Base-by-base conservation (phyloP, 35 echinoderm and acorn worm genomes). In the Chiridota heheva region DNA sequence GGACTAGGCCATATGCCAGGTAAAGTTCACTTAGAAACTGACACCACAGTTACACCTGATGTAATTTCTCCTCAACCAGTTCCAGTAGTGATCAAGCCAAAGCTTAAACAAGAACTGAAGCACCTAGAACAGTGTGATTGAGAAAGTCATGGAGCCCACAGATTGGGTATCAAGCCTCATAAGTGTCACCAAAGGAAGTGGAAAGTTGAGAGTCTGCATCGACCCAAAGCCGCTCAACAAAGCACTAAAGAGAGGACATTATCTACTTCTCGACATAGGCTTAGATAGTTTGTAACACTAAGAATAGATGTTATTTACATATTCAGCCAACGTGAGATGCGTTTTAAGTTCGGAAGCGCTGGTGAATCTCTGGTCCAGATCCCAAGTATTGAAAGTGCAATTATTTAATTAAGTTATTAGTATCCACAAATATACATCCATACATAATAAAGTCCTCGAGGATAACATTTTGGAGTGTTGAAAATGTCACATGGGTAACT, bases 101-200 rank as follows among this genome's bases (percentile, higher is more conserved):
- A 44, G 78, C 46, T 70, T 10, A 59, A 87, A 36, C 36, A 77
- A 34, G 85, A 93, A 40, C 33, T 88, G 61, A 70, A 84, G 15
- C 26, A 65, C 13, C 40, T 84, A 27, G 78, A 78, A 28, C n/a
- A 40, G 30, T 27, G 60, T 84, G 1, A 68, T 88, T 15, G 30
- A 59, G 16, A 68, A 82, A 34, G 90, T 93, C 4, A 77, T 80
- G 55, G 77, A 93, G 66, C 85, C 91, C 1, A 93, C 78, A 12
- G 61, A 88, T 4, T 93, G 85, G 91, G 91, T 93, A 13, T 77
- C 41, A 0, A 58, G 45, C 15, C 27, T 93, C 6, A 56, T 84
- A 60, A 67, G 17, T 36, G 69, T 84, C 16, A 36, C 63, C 16
- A 88, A 93, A 24, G n/a, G 56, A 13, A 83, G 46, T 78, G 90